phyloP scores from a whole-genome alignment of 2,113 vertebrate species.

The Cettia cetti region DNA sequence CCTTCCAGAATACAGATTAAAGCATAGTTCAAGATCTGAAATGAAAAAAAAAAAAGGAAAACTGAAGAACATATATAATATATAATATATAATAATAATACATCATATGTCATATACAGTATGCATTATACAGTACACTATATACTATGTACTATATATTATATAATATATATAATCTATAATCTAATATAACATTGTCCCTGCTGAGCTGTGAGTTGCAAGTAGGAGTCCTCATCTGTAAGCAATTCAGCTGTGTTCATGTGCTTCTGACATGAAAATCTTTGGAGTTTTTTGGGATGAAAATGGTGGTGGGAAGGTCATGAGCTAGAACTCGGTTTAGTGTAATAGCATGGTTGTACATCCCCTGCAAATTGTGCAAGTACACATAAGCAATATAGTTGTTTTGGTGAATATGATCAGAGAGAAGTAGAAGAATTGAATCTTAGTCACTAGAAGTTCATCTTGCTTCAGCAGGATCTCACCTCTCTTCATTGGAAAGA shows the following conservation, averaged over 20 bases:
- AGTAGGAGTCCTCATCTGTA: background rate
- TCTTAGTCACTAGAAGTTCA: background rate
- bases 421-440: fast-evolving
- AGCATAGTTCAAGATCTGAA: background rate
- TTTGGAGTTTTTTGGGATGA: background rate
- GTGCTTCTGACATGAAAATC: background rate
- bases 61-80: background rate
- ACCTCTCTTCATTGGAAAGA: background rate
- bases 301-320: background rate
- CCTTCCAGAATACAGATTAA: background rate
- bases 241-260: background rate
- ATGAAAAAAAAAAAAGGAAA: background rate
- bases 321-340: background rate
- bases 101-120: too few relatives aligned
- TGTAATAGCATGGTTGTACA: background rate
- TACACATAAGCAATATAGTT: background rate
- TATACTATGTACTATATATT: too few relatives aligned
- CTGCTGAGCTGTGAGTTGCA: background rate
- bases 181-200: background rate
- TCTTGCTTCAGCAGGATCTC: background rate
- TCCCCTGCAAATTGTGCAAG: background rate
- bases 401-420: background rate
- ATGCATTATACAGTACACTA: too few relatives aligned
- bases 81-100: too few relatives aligned
- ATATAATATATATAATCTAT: too few relatives aligned